phyloP scores from a whole-genome alignment of 1,140 invertebrate species.

The Acromyrmex echinatior region DNA sequence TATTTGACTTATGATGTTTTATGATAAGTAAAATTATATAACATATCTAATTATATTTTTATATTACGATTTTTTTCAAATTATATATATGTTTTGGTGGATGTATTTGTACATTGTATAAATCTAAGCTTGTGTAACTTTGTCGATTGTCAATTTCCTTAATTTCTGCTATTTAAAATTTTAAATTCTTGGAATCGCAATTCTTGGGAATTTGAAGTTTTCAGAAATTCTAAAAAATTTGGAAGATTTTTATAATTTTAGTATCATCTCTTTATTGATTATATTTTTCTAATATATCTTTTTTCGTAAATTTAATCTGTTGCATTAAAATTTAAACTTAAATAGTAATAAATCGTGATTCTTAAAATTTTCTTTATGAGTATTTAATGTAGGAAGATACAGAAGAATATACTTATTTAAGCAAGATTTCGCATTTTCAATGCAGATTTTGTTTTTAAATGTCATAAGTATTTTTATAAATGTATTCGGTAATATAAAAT shows the following conservation, averaged over 20 bases:
- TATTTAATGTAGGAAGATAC: too few relatives aligned
- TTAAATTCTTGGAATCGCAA: background rate
- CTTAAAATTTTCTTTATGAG: too few relatives aligned
- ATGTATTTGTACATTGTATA: background rate
- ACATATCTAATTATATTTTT: slow-evolving; percentile 3
- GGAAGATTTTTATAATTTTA: too few relatives aligned
- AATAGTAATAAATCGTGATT: too few relatives aligned
- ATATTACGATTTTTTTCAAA: background rate
- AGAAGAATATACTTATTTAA: background rate
- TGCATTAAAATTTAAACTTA: too few relatives aligned
- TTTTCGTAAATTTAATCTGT: too few relatives aligned
- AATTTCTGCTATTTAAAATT: background rate
- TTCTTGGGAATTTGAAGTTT: too few relatives aligned
- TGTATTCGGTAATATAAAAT: background rate
- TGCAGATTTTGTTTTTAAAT: background rate
- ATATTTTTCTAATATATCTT: too few relatives aligned
- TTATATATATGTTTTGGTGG: background rate
- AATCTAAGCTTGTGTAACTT: background rate
- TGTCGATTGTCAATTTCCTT: background rate
- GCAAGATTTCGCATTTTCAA: background rate
- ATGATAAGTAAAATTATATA: background rate
- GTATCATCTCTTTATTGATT: too few relatives aligned
- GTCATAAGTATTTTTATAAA: background rate
- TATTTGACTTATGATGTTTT: background rate
- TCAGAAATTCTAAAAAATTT: too few relatives aligned